Base-by-base conservation (phyloP, 2,888 invertebrate species). In the Lamellibrachia columna region DNA sequence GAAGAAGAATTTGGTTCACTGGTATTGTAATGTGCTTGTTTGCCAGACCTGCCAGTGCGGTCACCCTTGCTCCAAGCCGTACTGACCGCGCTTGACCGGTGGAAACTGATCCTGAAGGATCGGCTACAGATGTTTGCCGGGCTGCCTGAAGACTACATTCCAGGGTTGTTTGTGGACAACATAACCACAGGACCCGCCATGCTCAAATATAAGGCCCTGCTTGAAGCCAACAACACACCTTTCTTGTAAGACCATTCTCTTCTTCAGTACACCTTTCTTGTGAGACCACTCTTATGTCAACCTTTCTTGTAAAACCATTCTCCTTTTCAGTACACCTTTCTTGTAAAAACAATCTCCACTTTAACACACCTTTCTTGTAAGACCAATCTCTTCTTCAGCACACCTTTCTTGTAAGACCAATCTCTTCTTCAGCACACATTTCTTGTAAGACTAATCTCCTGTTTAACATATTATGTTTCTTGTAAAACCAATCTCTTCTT, bases 161-260 rank as follows among this genome's bases (percentile, higher is more conserved):
- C 99, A 9, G 98, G 98, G 58, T 98, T 98, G 96, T 98, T 98
- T 96, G 98, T 98, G 94, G 96, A 96, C 92, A 93, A 93, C n/a
- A 97, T 96, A 55, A 93, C 94, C 52, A 95, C 95, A 90, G 97
- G 97, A 6, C 98, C 99, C 55, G 98, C 98, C 91, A 98, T 98
- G 95, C 98, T 98, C 96, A 99, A 99, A 97, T 99, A 99, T 97
- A 97, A 98, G 95, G 98, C 98, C 95, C 97, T 99, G 91, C 97
- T 99, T 94, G 99, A 99, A 95, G 98, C 98, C 94, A 98, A 98
- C 94, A 99, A 99, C 96, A 99, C 99, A 0, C 99, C 99, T 52
- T 99, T 99, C 97, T 97, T 96, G 97, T 97, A n/a, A 91, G 11
- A 40, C 7, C 52, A 22, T 3, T 75, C 22, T 75, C 22, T 1